A percentile compares a stretch with the other conserved stretches of the same genome.
These are phyloP conservation scores for Xiphophorus couchianus DNA, from an alignment of 2,113 vertebrate species.

Conservation along the genomic window DNA sequence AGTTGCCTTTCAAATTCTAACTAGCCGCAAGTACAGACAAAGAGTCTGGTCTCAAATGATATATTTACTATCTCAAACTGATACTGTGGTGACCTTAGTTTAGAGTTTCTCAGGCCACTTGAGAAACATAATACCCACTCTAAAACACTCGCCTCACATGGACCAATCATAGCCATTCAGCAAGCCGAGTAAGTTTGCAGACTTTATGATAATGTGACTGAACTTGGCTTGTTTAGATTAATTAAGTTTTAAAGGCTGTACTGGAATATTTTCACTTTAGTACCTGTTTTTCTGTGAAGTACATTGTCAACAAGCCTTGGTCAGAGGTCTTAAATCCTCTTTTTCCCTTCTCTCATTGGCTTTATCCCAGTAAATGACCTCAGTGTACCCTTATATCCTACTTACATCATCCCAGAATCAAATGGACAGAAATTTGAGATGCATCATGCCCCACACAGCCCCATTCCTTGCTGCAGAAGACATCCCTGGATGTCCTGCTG, in stretches of 20 bases:
- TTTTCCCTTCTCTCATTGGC: constrained; percentile 15
- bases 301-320: not conserved
- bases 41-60: not conserved
- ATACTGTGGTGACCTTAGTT: constrained; percentile 45
- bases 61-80: constrained; percentile 14
- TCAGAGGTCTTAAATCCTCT: not conserved
- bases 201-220: constrained; percentile 55
- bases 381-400: constrained; percentile 37
- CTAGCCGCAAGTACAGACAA: not conserved
- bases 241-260: not conserved
- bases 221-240: constrained; percentile 48
- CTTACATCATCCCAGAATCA: constrained; percentile 57
- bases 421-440: constrained; percentile 55
- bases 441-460: constrained; percentile 25
- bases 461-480: constrained; percentile 12
- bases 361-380: constrained; percentile 46
- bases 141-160: constrained; percentile 61
- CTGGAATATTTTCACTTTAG: not conserved
- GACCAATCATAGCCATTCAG: constrained; percentile 42
- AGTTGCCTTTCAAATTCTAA: not conserved
- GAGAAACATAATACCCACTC: constrained; percentile 65
- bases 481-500: constrained; percentile 6
- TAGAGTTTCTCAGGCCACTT: constrained; percentile 57
- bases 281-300: not conserved
- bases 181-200: constrained; percentile 74